Percentiles rank a stretch among this genome's conserved stretches.
Conservation (phyloP, 1,140 invertebrate genomes). For the Panagrolaimus sp. region DNA sequence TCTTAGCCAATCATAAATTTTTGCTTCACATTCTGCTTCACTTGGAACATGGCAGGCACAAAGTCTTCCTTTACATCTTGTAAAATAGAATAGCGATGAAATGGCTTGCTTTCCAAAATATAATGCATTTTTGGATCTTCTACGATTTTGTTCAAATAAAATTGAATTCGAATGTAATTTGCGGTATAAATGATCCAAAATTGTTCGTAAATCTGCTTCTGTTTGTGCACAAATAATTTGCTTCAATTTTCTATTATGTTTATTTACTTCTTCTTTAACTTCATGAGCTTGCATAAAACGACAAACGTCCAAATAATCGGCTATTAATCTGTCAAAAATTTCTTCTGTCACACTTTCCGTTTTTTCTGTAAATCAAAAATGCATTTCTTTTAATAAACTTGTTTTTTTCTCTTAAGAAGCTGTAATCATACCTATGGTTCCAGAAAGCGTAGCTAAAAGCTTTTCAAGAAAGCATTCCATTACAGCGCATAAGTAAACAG, state of each 20-base stretch:
- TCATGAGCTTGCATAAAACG: conserved; percentile 7
- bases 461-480: conserved; percentile 18
- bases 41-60: neutral
- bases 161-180: conserved; percentile 2
- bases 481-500: conserved; percentile 21
- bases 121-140: conserved; percentile 9
- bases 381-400: no score
- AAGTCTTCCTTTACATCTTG: neutral
- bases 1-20: conserved; percentile 9
- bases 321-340: conserved; percentile 6
- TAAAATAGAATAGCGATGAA: conserved; percentile 14
- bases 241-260: conserved; percentile 12
- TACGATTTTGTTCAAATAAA: conserved; percentile 7
- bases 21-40: neutral
- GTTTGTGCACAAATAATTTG: conserved; percentile 2
- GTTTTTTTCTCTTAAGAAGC: no score
- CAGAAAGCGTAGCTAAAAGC: neutral
- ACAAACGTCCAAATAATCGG: neutral
- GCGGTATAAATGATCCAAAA: conserved; percentile 9
- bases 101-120: conserved; percentile 7
- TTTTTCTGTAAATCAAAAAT: neutral
- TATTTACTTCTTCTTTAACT: conserved; percentile 3
- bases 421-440: conserved; percentile 7
- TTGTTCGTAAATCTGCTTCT: conserved; percentile 2
- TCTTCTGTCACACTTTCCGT: conserved; percentile 11